phyloP scores from a whole-genome alignment of 2,797 vertebrate genomes.

The Luscinia megarhynchos region DNA sequence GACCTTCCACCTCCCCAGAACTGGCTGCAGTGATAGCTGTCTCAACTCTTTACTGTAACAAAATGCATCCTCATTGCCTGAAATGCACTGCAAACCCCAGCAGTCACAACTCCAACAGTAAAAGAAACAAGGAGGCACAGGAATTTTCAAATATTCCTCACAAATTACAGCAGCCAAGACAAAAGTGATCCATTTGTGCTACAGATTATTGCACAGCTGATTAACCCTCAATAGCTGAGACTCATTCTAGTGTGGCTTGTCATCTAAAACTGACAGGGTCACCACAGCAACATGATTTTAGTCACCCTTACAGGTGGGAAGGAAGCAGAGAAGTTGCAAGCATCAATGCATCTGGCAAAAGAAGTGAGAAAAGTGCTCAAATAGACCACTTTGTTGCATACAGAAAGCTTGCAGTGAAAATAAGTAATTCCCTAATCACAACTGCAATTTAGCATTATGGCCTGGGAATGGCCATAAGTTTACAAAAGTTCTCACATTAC shows the following conservation, averaged over 20 bases:
- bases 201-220: neutral
- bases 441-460: neutral
- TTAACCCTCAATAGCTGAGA: constrained; percentile 4
- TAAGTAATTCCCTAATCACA: neutral
- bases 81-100: neutral
- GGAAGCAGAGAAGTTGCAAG: constrained; percentile 1
- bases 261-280: constrained; percentile 58
- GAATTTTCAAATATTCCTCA: neutral
- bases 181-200: neutral
- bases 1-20: constrained; percentile 16
- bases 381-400: neutral
- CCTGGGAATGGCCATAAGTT: neutral
- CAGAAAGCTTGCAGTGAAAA: neutral
- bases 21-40: neutral
- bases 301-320: constrained; percentile 31
- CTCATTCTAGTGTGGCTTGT: neutral
- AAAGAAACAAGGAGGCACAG: neutral
- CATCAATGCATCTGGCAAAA: neutral
- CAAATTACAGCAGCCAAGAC: neutral
- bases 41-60: neutral
- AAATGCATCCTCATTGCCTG: neutral
- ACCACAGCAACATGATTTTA: constrained; percentile 51
- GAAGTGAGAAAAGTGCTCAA: neutral
- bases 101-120: neutral
- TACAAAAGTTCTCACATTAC: neutral